Evolutionary conservation across 2,888 invertebrate genomes (phyloP), one percentile per base, ranked within the genome.

Genomic region (Pterostichus niger): DNA sequence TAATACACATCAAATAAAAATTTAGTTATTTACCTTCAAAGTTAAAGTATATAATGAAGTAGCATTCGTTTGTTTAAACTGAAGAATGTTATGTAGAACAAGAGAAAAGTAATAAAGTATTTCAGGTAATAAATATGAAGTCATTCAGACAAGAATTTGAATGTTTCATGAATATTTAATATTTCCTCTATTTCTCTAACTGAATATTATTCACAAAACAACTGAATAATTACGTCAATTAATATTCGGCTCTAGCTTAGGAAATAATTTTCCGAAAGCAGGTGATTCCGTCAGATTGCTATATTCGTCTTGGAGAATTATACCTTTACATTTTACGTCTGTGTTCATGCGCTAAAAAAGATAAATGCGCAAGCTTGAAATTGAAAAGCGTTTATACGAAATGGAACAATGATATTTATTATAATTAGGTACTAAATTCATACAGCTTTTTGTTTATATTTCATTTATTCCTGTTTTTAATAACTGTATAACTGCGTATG

Each of bases 151-250:
- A 31, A 31, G 31, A 59, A 59, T 59, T 59, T 59, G 59, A 59
- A 59, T 31, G 59, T 59, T 49, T 59, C 59, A 59, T 59, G 59
- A 59, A 59, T 59, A 59, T 59, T 10, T 10, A 59, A 59, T 59
- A 59, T 59, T 59, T 59, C 59, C 59, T 49, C 49, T 49, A 49
- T 49, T 49, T 49, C 49, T 11, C 49, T 11, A 49, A 49, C 49
- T 31, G 59, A 59, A 59, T 59, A 59, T 59, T 59, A 59, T 59
- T 24, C 56, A 59, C 6, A 59, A 54, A 17, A 59, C 56, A 59
- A 40, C 40, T 40, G 40, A 49, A 31, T 59, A 59, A 59, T 59
- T 59, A 31, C 59, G 13, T 59, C 11, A 31, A 59, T 59, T 59
- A 31, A 6, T 59, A 59, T 59, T 59, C 59, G 59, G 31, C 24